Evolutionary conservation across 2,888 invertebrate genomes (phyloP).

Genomic region (Xylocampa areola): DNA sequence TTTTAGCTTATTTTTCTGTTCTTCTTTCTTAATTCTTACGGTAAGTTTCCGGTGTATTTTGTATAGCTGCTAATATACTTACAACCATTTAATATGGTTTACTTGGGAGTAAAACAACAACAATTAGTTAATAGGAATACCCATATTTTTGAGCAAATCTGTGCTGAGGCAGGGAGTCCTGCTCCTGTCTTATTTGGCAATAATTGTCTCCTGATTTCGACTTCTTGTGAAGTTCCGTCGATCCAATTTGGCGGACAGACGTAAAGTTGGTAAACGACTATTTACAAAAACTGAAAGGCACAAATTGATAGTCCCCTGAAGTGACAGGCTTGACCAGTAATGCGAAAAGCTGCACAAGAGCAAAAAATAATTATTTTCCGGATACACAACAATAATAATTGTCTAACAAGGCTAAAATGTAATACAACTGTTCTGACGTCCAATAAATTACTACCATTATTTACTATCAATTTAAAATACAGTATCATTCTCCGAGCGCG

Average conservation of each 20-base stretch:
- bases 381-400: slow-evolving; percentile 53
- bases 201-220: slow-evolving; percentile 1
- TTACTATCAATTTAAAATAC: slow-evolving; percentile 69
- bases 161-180: slow-evolving; percentile 11
- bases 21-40: no score
- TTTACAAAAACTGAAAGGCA: slow-evolving; percentile 18
- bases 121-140: neutral
- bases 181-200: neutral
- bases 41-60: neutral
- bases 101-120: neutral
- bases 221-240: slow-evolving; percentile 12
- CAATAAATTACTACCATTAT: slow-evolving; percentile 64
- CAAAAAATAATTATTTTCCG: slow-evolving; percentile 52
- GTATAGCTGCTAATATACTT: neutral
- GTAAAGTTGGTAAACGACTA: slow-evolving; percentile 27
- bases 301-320: slow-evolving; percentile 39
- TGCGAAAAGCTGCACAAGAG: slow-evolving; percentile 33
- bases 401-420: slow-evolving; percentile 61
- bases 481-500: slow-evolving; percentile 65
- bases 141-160: slow-evolving; percentile 1
- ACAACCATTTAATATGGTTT: neutral
- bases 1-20: no score
- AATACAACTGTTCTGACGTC: slow-evolving; percentile 55
- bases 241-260: slow-evolving; percentile 1
- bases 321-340: slow-evolving; percentile 40